phyloP scores from a whole-genome alignment of 1,140 invertebrate species.

The Stegodyphus mimosarum region DNA sequence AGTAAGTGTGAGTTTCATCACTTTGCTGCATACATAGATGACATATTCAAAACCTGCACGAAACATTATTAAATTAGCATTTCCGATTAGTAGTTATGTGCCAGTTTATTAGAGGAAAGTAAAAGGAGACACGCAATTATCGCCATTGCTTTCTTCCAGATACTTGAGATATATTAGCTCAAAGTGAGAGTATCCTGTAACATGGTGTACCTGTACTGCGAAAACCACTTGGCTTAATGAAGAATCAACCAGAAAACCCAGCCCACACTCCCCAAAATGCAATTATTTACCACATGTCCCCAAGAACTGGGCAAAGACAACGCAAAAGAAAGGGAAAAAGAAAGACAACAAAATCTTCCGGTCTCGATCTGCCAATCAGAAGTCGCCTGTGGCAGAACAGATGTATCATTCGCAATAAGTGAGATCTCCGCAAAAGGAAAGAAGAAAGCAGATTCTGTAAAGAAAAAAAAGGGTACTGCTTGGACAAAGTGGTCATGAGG shows the following conservation, averaged over 20 bases:
- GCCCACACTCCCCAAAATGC: slow-evolving; percentile 1
- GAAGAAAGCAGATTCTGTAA: slow-evolving; percentile 1
- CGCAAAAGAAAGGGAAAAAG: background rate
- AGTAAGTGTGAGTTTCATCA: too few relatives aligned
- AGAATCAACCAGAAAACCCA: slow-evolving; percentile 15
- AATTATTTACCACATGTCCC: slow-evolving; percentile 21
- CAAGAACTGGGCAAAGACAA: slow-evolving; percentile 2
- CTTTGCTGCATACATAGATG: too few relatives aligned
- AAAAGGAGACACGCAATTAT: too few relatives aligned
- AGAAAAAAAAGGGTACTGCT: background rate
- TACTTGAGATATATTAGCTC: too few relatives aligned
- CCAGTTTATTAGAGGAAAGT: too few relatives aligned
- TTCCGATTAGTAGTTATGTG: too few relatives aligned
- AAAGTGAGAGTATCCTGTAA: too few relatives aligned
- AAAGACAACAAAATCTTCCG: background rate
- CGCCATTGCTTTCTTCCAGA: too few relatives aligned
- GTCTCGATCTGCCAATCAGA: background rate
- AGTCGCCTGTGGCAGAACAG: background rate
- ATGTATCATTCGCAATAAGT: slow-evolving; percentile 18
- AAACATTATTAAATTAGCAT: too few relatives aligned
- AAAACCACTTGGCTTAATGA: slow-evolving; percentile 19
- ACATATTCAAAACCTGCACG: too few relatives aligned
- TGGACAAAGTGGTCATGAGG: slow-evolving; percentile 5
- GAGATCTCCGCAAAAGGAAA: slow-evolving; percentile 10
- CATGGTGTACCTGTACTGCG: background rate